Percentiles rank a stretch among this genome's conserved stretches.
These are phyloP conservation scores for Drosophila pseudotakahashii DNA, from an alignment of 2,888 invertebrate species.

Conservation along the genomic window DNA sequence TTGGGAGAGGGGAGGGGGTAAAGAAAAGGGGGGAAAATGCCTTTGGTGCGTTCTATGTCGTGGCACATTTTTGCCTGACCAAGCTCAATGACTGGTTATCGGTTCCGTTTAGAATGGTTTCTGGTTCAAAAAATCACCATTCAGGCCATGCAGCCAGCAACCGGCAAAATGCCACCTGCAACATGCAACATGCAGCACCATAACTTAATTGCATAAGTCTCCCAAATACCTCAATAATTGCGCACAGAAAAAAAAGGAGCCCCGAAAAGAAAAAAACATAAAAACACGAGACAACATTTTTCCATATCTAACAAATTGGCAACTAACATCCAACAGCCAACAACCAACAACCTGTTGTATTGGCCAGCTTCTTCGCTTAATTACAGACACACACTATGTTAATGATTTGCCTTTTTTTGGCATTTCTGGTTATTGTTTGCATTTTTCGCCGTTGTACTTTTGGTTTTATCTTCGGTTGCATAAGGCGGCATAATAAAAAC, in stretches of 20 bases:
- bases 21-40: slow-evolving; percentile 17
- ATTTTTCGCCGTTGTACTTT: slow-evolving; percentile 31
- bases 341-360: slow-evolving; percentile 50
- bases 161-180: slow-evolving; percentile 23
- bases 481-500: slow-evolving; percentile 60
- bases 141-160: slow-evolving; percentile 17
- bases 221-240: slow-evolving; percentile 64
- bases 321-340: slow-evolving; percentile 12
- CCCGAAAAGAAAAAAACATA: background rate
- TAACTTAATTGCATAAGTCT: slow-evolving; percentile 73
- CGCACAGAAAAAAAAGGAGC: slow-evolving; percentile 15
- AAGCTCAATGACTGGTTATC: slow-evolving; percentile 56
- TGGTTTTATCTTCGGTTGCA: slow-evolving; percentile 48
- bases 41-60: slow-evolving; percentile 47
- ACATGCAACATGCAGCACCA: slow-evolving; percentile 62
- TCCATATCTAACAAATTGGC: slow-evolving; percentile 39
- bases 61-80: slow-evolving; percentile 37
- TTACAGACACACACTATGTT: slow-evolving; percentile 55
- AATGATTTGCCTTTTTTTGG: slow-evolving; percentile 54
- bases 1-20: too few relatives aligned
- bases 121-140: slow-evolving; percentile 34
- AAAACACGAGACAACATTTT: slow-evolving; percentile 36
- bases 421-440: slow-evolving; percentile 78
- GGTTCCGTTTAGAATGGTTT: slow-evolving; percentile 52
- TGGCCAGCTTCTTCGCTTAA: slow-evolving; percentile 62